These are phyloP conservation scores for Iguana delicatissima DNA, from an alignment of 2,797 vertebrate species.

Conservation along the genomic window DNA sequence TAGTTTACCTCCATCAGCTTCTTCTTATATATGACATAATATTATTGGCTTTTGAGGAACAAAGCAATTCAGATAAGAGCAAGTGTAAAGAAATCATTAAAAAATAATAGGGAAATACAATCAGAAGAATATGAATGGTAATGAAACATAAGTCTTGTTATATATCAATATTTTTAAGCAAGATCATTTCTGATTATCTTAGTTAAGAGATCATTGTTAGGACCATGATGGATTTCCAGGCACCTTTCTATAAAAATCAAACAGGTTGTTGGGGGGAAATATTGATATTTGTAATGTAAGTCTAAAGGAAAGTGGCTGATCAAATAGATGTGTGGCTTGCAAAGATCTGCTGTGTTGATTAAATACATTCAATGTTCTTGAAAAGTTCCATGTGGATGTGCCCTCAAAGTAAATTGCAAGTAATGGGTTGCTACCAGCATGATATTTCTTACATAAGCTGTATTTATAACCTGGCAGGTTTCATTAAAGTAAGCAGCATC, in stretches of 20 bases:
- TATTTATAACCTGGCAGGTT: constrained; percentile 29
- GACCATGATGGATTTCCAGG: not conserved
- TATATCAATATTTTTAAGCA: constrained; percentile 3
- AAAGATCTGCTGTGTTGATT: not conserved
- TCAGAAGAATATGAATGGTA: not conserved
- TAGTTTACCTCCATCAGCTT: not conserved
- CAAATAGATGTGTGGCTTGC: constrained; percentile 1
- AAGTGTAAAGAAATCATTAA: not conserved
- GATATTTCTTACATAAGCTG: constrained; percentile 23
- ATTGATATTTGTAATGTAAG: not conserved
- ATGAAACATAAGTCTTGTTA: not conserved
- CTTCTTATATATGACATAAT: not conserved
- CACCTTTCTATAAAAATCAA: not conserved
- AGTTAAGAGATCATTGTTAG: constrained; percentile 6
- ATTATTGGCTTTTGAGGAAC: not conserved
- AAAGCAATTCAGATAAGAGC: not conserved
- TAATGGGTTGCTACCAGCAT: not conserved
- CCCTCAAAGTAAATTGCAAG: constrained; percentile 5
- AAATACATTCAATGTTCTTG: not conserved
- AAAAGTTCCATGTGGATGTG: not conserved
- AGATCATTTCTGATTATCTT: not conserved
- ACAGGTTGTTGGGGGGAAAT: not conserved
- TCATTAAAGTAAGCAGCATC: constrained; percentile 10
- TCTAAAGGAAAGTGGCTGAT: not conserved
- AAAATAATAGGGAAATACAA: not conserved